Base-by-base conservation (phyloP, 2,888 invertebrate genomes). In the Eristalis pertinax region DNA sequence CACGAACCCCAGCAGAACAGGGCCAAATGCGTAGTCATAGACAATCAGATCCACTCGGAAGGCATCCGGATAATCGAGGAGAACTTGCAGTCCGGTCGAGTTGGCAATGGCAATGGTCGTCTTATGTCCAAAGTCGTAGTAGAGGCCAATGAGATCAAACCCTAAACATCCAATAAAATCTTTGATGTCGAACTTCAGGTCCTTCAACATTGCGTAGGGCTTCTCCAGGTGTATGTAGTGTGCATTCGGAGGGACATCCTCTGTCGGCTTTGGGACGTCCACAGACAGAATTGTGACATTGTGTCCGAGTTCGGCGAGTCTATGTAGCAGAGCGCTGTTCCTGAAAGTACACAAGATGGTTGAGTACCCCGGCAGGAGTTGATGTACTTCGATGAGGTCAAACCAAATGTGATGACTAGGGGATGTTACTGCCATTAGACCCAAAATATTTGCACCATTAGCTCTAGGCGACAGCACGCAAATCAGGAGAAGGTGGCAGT, bases 11-110 rank as follows among this genome's bases (percentile, higher is more conserved):
- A 92, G 56, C 13, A 92, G 77, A 89, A 90, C 91, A 8, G 91
- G 89, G 1, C 91, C 91, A 41, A 90, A 63, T 3, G 90, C 90
- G 38, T 90, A 91, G 73, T 92, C 92, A 67, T 91, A 90, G 15
- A 92, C 84, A 24, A 92, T 90, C 29, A 92, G 65, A 89, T 92
- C 92, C 80, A 91, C 91, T 43, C 89, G 85, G 63, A 91, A 91
- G 56, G 89, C 79, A 26, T 89, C 75, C 2, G 91, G 91, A 89
- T 91, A 91, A 15, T 89, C 80, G 22, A 91, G 75, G 3, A 92
- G 75, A 22, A 73, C 75, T 38, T 88, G 77, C 0, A 90, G 15
- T 1, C 90, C 90, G 58, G 89, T 77, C 0, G 91, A 91, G 4
- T 41, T 32, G 0, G 88, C 70, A 19, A 89, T 78, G 3, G 78